A percentile compares a stretch with the other conserved stretches of the same genome.
phyloP scores from a whole-genome alignment of 2,113 vertebrate genomes.

The Peucedramus taeniatus region DNA sequence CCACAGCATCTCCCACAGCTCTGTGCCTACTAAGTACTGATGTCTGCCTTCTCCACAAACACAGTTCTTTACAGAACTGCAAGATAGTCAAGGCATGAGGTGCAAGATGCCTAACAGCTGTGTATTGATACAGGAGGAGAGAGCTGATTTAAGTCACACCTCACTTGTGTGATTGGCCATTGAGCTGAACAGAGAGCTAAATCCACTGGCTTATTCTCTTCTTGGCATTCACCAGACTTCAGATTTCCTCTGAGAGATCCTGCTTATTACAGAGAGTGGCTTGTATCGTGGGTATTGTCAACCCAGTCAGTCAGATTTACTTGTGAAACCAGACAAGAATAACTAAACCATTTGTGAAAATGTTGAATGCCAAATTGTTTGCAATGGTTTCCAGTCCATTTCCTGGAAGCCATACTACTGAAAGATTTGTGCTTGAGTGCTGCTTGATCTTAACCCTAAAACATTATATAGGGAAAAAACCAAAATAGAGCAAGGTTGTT shows the following conservation, averaged over 20 bases:
- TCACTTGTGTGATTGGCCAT: not conserved
- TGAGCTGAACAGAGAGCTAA: not conserved
- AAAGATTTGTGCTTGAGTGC: not conserved
- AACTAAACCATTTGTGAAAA: not conserved
- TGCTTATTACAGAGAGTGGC: not conserved
- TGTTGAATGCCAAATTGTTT: not conserved
- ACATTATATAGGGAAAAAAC: not conserved
- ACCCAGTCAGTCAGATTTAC: not conserved
- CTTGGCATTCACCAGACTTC: not conserved
- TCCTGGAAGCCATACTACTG: not conserved
- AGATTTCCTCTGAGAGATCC: not conserved
- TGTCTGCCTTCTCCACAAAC: not conserved
- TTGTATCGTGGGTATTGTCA: not conserved
- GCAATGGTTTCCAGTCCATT: not conserved
- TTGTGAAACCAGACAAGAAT: not conserved
- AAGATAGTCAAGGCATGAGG: not conserved
- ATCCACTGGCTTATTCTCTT: not conserved
- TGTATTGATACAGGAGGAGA: not conserved
- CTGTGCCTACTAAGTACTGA: rapidly evolving
- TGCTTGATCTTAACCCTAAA: not conserved
- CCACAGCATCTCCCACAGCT: not conserved
- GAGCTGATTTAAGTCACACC: not conserved
- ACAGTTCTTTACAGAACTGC: not conserved
- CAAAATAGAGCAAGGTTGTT: not conserved
- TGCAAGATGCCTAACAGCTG: not conserved